Evolutionary conservation across 2,113 vertebrate genomes (phyloP).

Genomic region (Tenrec ecaudatus): DNA sequence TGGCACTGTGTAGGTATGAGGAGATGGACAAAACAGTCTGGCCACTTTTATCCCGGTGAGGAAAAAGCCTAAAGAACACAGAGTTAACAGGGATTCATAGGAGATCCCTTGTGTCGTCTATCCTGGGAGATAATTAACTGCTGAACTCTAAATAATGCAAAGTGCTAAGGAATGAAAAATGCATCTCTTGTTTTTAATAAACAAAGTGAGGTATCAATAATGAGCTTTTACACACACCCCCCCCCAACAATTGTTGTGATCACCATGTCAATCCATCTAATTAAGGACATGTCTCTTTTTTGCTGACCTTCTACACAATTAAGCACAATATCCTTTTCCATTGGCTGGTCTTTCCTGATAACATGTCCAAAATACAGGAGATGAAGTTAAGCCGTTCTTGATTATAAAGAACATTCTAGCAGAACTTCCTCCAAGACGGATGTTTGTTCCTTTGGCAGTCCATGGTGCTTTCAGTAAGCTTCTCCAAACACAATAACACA

Average conservation of each 20-base stretch:
- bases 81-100: not conserved
- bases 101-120: not conserved
- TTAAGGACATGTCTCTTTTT: too few species aligned
- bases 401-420: too few species aligned
- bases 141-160: not conserved
- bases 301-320: too few species aligned
- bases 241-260: not conserved
- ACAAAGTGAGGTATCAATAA: not conserved
- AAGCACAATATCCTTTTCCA: too few species aligned
- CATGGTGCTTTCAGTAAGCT: too few species aligned
- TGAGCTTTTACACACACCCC: too few species aligned
- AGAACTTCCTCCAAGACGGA: too few species aligned
- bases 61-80: not conserved
- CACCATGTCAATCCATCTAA: not conserved
- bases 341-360: too few species aligned
- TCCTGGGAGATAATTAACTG: not conserved
- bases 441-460: too few species aligned
- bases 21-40: not conserved
- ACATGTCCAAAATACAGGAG: too few species aligned
- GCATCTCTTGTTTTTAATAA: not conserved
- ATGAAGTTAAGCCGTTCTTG: too few species aligned
- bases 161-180: not conserved
- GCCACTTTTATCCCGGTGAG: not conserved
- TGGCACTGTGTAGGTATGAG: not conserved
- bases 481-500: too few species aligned